Percentiles rank a stretch among this genome's conserved stretches.
These are phyloP conservation scores for Drosophila lutescens DNA, from an alignment of 2,888 invertebrate genomes.

Conservation along the genomic window DNA sequence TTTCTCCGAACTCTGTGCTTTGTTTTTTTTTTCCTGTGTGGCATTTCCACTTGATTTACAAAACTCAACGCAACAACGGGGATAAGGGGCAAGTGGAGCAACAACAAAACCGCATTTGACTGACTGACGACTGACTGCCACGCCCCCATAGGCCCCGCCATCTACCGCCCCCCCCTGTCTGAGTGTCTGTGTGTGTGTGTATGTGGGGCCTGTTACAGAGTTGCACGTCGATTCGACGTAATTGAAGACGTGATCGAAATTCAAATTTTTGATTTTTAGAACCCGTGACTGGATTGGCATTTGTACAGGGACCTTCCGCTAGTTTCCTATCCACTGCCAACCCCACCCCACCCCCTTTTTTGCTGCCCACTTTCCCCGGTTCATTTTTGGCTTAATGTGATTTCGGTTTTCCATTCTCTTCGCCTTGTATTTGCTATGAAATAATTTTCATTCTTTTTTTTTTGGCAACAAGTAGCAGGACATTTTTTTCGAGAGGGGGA, in stretches of 20 bases:
- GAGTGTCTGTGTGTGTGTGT: slow-evolving; percentile 5
- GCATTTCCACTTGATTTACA: slow-evolving; percentile 79
- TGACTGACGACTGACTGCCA: slow-evolving; percentile 58
- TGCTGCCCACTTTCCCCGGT: slow-evolving; percentile 21
- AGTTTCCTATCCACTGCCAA: not conserved
- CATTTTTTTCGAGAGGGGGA: not conserved
- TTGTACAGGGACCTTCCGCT: slow-evolving; percentile 39
- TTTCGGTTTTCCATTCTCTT: slow-evolving; percentile 54
- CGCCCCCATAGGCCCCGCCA: slow-evolving; percentile 2
- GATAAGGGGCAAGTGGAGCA: slow-evolving; percentile 41
- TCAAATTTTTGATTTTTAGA: slow-evolving; percentile 79
- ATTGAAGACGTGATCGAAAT: slow-evolving; percentile 79
- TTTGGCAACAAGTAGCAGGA: slow-evolving; percentile 64
- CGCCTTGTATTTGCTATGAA: slow-evolving; percentile 42
- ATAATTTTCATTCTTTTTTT: slow-evolving; percentile 50
- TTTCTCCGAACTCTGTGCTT: slow-evolving; percentile 8
- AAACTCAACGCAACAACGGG: slow-evolving; percentile 63
- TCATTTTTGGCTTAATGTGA: slow-evolving; percentile 61
- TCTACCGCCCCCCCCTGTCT: not conserved
- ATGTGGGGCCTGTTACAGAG: slow-evolving; percentile 50
- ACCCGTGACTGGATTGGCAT: slow-evolving; percentile 66
- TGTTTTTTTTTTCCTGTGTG: slow-evolving; percentile 42
- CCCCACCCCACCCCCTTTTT: slow-evolving; percentile 8
- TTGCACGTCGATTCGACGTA: slow-evolving; percentile 80
- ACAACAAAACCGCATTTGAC: slow-evolving; percentile 73